Percentiles rank a stretch among this genome's conserved stretches.
phyloP scores from a whole-genome alignment of 2,888 invertebrate genomes.

The Exephanes ischioxanthus region DNA sequence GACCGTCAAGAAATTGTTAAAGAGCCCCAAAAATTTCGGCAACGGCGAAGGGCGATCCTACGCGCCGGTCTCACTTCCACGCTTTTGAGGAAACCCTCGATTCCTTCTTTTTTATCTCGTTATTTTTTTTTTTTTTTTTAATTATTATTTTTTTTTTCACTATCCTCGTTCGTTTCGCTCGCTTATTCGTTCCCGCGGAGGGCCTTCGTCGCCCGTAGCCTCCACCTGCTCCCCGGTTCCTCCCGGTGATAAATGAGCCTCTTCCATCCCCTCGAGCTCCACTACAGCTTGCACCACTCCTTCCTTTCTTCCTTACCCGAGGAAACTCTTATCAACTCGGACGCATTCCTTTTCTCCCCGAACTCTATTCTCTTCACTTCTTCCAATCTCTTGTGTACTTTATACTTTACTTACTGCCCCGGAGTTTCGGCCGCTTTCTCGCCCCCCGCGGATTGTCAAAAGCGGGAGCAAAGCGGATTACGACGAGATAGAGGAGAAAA shows the following conservation, averaged over 20 bases:
- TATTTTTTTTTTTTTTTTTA: not conserved
- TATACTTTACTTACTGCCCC: conserved; percentile 6
- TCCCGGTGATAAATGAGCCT: conserved; percentile 81
- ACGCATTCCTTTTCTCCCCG: conserved; percentile 67
- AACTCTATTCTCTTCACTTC: conserved; percentile 12
- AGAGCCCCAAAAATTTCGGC: conserved; percentile 45
- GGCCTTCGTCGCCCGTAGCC: conserved; percentile 43
- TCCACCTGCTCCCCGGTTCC: conserved; percentile 78
- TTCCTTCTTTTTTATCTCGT: not conserved
- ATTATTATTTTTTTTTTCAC: conserved; percentile 10
- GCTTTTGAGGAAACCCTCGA: conserved; percentile 48
- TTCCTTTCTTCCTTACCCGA: conserved; percentile 66
- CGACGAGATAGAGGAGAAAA: conserved; percentile 21
- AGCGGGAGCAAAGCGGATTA: conserved; percentile 9
- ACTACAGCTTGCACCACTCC: conserved; percentile 30
- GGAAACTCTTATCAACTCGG: conserved; percentile 80
- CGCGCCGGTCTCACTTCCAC: conserved; percentile 40
- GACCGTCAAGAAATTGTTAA: conserved; percentile 56
- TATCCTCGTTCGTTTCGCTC: conserved; percentile 65
- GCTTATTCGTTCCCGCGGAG: conserved; percentile 18
- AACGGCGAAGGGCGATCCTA: conserved; percentile 39
- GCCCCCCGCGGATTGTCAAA: conserved; percentile 36
- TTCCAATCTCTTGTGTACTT: conserved; percentile 45
- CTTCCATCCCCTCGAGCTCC: conserved; percentile 72
- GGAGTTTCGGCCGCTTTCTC: not conserved